These are phyloP conservation scores for Agrotis segetum DNA, from an alignment of 2,888 invertebrate species.

Conservation along the genomic window DNA sequence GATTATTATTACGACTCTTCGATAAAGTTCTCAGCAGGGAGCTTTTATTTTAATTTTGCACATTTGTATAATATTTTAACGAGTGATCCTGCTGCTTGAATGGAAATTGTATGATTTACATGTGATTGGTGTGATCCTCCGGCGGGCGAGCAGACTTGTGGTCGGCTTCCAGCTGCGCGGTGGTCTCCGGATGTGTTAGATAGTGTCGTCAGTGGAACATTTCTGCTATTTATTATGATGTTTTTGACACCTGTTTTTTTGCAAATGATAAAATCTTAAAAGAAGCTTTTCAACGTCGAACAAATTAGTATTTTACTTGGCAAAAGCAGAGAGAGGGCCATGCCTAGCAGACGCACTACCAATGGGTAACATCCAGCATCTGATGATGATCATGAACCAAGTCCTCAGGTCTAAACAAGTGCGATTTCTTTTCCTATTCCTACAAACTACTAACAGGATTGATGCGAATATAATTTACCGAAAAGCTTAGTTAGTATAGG, in stretches of 20 bases:
- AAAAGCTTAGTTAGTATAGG: no score
- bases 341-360: no score
- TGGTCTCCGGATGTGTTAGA: not conserved
- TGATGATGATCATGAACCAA: no score
- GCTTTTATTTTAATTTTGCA: constrained; percentile 56
- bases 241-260: not conserved
- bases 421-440: not conserved
- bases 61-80: constrained; percentile 59
- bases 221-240: constrained; percentile 5
- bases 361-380: no score
- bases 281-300: no score
- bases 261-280: not conserved
- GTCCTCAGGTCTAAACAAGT: no score
- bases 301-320: no score
- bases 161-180: constrained; percentile 33
- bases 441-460: not conserved
- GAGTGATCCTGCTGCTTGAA: constrained; percentile 45
- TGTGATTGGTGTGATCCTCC: constrained; percentile 41
- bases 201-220: constrained; percentile 4
- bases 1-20: constrained; percentile 47
- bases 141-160: constrained; percentile 32
- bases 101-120: constrained; percentile 54
- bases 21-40: constrained; percentile 62
- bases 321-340: no score
- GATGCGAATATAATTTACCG: no score